Evolutionary conservation across 2,888 invertebrate species (phyloP).

Genomic region (Nasonia oneida): DNA sequence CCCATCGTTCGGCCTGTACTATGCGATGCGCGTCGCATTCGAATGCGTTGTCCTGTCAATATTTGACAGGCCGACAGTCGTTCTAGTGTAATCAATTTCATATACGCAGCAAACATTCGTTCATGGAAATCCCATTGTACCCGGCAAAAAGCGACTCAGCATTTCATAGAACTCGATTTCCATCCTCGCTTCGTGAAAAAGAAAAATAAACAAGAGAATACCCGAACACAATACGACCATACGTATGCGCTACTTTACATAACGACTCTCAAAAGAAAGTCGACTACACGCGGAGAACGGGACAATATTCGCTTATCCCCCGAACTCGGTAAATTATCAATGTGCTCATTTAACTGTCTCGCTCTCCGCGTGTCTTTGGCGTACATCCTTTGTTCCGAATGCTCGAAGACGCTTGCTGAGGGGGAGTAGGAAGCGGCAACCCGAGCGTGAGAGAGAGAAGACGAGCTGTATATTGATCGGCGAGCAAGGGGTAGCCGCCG

Average conservation of each 20-base stretch:
- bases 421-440: not conserved
- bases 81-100: too few species aligned
- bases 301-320: conserved; percentile 2
- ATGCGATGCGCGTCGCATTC: too few species aligned
- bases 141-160: too few species aligned
- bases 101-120: too few species aligned
- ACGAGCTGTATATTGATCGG: conserved; percentile 45
- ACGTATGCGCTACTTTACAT: not conserved
- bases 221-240: not conserved
- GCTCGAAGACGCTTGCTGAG: not conserved
- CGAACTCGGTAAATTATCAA: conserved; percentile 22
- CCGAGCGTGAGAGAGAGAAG: not conserved
- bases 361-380: not conserved
- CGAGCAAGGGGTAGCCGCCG: conserved; percentile 40
- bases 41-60: too few species aligned
- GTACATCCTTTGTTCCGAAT: conserved; percentile 19
- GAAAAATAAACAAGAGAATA: not conserved
- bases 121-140: too few species aligned
- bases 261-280: conserved; percentile 29
- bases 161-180: too few species aligned
- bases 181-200: too few species aligned
- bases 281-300: not conserved
- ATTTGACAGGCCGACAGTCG: too few species aligned
- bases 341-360: conserved; percentile 25
- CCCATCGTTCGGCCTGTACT: too few species aligned